phyloP scores from a whole-genome alignment of 1,140 invertebrate genomes.

The Caenorhabditis latens region DNA sequence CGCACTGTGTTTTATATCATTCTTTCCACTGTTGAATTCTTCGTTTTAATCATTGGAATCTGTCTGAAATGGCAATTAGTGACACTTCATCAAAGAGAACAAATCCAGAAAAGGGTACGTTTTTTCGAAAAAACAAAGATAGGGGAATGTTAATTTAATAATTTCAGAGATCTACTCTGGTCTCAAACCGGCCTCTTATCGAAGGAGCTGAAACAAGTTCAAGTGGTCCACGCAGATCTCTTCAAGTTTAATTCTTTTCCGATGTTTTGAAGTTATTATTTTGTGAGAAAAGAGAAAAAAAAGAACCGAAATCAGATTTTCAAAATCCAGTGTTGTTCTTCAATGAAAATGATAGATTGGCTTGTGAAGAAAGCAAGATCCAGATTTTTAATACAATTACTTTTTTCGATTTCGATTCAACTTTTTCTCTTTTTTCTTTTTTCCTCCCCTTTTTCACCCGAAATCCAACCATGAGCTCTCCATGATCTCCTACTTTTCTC shows the following conservation, averaged over 20 bases:
- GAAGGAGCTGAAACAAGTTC: conserved; percentile 4
- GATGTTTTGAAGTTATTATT: too few relatives aligned
- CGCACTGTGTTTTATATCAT: conserved; percentile 39
- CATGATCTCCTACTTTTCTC: conserved; percentile 20
- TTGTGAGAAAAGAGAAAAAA: too few relatives aligned
- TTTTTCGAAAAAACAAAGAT: background rate
- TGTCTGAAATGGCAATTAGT: conserved; percentile 45
- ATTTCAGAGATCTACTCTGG: conserved; percentile 36
- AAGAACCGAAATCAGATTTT: too few relatives aligned
- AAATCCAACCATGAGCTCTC: conserved; percentile 13
- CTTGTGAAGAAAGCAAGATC: too few relatives aligned
- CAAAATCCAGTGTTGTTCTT: too few relatives aligned
- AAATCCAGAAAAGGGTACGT: conserved; percentile 17
- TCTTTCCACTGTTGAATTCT: conserved; percentile 3
- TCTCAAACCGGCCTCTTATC: conserved; percentile 20
- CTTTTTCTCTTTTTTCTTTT: background rate
- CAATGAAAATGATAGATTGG: too few relatives aligned
- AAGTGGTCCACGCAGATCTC: conserved; percentile 32
- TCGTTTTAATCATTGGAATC: conserved; percentile 42
- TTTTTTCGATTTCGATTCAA: background rate
- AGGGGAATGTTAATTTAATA: too few relatives aligned
- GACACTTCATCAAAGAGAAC: conserved; percentile 27
- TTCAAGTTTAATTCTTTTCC: conserved; percentile 8
- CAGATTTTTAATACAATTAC: too few relatives aligned
- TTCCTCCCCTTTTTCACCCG: background rate